Percentiles rank a stretch among this genome's conserved stretches.
Conservation (phyloP, 2,113 vertebrate genomes). For the Gobius niger region DNA sequence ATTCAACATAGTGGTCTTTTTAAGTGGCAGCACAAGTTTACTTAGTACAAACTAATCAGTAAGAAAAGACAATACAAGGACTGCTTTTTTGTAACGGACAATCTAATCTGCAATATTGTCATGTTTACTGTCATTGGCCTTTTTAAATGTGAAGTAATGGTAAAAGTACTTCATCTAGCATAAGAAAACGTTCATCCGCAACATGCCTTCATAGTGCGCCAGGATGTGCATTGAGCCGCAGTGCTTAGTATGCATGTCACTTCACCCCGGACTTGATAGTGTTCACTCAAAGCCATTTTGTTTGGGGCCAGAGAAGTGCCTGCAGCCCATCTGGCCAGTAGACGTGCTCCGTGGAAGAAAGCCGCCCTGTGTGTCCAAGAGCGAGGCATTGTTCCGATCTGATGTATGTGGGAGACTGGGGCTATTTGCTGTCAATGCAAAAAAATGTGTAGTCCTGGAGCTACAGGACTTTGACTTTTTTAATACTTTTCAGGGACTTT, state of each 20-base stretch:
- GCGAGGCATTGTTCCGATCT: conserved; percentile 56
- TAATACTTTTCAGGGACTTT: conserved; percentile 26
- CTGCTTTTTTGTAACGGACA: conserved; percentile 8
- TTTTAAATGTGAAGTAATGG: conserved; percentile 26
- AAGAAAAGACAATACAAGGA: conserved; percentile 8
- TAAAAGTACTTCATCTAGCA: conserved; percentile 11
- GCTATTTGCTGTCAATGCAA: conserved; percentile 39
- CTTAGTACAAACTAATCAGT: neutral
- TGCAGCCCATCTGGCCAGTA: conserved; percentile 64
- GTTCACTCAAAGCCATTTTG: conserved; percentile 66
- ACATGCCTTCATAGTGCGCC: conserved; percentile 26
- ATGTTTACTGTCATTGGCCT: conserved; percentile 8
- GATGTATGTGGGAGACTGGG: conserved; percentile 39
- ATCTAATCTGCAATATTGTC: conserved; percentile 17
- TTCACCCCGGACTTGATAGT: conserved; percentile 52
- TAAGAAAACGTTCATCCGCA: neutral
- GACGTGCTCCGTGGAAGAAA: conserved; percentile 51
- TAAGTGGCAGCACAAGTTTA: conserved; percentile 21
- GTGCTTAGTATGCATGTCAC: conserved; percentile 69
- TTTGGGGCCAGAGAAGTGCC: conserved; percentile 51
- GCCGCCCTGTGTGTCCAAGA: conserved; percentile 61
- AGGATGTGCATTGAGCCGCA: conserved; percentile 31
- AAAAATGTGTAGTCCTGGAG: conserved; percentile 28
- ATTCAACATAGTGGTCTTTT: conserved; percentile 17
- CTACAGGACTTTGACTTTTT: neutral